Conservation (phyloP, 1,140 invertebrate genomes). For the Tetramorium simillimum region DNA sequence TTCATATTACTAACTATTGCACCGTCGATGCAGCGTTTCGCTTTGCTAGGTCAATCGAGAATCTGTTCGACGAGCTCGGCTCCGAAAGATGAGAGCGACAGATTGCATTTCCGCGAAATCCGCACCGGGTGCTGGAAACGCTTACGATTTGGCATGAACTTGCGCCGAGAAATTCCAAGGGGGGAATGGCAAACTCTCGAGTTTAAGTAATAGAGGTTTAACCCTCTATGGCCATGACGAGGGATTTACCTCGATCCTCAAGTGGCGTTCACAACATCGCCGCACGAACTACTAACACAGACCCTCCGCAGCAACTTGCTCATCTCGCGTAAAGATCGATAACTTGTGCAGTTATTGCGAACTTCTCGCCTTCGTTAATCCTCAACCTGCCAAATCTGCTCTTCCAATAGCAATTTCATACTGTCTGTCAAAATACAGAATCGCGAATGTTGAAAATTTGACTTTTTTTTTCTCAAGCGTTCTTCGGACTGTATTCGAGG, state of each 20-base stretch:
- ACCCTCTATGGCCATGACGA: conserved; percentile 39
- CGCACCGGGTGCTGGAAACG: conserved; percentile 44
- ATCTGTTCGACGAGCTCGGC: conserved; percentile 7
- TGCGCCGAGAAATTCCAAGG: conserved; percentile 13
- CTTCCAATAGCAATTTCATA: background rate
- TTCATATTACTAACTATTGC: conserved; percentile 14
- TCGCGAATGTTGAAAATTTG: background rate
- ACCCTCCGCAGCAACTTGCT: conserved; percentile 23
- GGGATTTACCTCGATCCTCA: conserved; percentile 53
- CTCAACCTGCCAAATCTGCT: background rate
- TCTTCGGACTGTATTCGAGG: background rate
- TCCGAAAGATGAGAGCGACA: conserved; percentile 32
- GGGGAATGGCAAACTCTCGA: conserved; percentile 56
- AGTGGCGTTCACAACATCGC: conserved; percentile 18
- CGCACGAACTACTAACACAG: conserved; percentile 15
- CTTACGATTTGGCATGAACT: conserved; percentile 54
- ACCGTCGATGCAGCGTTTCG: background rate
- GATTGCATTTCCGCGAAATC: conserved; percentile 41
- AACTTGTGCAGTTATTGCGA: conserved; percentile 17
- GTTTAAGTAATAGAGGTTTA: conserved; percentile 62
- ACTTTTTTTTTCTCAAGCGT: background rate
- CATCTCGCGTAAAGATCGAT: conserved; percentile 41
- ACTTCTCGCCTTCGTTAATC: conserved; percentile 23
- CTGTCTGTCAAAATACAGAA: background rate
- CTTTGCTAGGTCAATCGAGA: background rate